A percentile compares a stretch with the other conserved stretches of the same genome.
Evolutionary conservation across 1,140 invertebrate species (phyloP).

Genomic region (Nebria ingens): DNA sequence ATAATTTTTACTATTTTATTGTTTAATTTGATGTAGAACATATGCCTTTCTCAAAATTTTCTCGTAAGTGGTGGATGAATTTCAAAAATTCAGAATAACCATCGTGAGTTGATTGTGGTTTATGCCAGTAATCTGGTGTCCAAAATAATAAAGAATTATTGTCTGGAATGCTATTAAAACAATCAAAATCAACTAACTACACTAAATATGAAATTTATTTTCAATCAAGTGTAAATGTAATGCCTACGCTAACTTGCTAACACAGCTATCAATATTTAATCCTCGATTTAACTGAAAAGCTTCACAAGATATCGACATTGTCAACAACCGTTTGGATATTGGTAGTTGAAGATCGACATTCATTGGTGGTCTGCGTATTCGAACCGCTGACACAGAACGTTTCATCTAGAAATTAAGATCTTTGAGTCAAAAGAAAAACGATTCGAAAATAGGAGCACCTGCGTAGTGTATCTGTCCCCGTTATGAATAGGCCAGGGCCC

Average conservation of each 20-base stretch:
- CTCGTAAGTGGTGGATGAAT: constrained; percentile 26
- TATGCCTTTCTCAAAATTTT: constrained; percentile 23
- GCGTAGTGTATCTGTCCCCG: constrained; percentile 36
- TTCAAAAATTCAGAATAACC: constrained; percentile 34
- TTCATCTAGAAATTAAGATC: constrained; percentile 18
- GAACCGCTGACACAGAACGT: constrained; percentile 33
- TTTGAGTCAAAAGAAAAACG: background rate
- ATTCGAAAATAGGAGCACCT: constrained; percentile 21
- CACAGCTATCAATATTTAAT: constrained; percentile 1
- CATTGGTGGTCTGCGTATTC: constrained; percentile 26
- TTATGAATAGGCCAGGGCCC: constrained; percentile 38
- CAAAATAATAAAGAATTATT: constrained; percentile 43
- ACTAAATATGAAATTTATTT: background rate
- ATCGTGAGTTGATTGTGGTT: constrained; percentile 34
- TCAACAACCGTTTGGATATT: constrained; percentile 35
- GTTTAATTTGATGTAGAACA: too few relatives aligned
- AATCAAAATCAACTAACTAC: background rate
- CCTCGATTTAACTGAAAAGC: constrained; percentile 23
- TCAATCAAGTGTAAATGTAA: too few relatives aligned
- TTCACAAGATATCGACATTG: constrained; percentile 34
- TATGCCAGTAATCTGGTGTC: constrained; percentile 46
- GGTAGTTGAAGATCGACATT: constrained; percentile 33
- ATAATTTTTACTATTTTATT: too few relatives aligned
- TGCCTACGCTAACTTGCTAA: background rate
- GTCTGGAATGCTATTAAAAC: constrained; percentile 22